Evolutionary conservation across 2,797 vertebrate genomes (phyloP), one percentile per base, ranked within the genome.

Genomic region (Chaenodraco wilsoni): DNA sequence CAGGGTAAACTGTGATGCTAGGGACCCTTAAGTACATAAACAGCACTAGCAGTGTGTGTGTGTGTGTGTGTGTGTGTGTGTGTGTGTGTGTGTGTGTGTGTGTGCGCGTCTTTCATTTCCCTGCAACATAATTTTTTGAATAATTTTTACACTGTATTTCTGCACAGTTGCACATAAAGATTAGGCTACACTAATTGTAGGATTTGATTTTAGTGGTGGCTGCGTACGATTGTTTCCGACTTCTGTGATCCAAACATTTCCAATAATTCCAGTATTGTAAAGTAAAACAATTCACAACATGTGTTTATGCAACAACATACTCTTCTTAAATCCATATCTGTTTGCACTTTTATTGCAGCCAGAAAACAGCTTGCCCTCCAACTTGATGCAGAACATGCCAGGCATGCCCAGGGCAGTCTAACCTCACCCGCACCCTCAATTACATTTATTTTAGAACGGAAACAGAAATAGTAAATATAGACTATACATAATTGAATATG

Each of bases 1-100:
- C 88, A 78, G 89, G 82, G 88, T 95, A 94, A 95, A 95, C 94
- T 93, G 94, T 95, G 93, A 94, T 92, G 91, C 85, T 78, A 86
- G 83, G 79, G 90, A 91, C 88, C 75, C 91, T 89, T 90, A 78
- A 92, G 89, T 88, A 94, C 88, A 94, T 91, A 95, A 94, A 94
- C 94, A 93, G 83, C 75, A 74, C 75, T 45, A 76, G 77, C 62
- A 56, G 85, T 74, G 49, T 66, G 69, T 72, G 59, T 59, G 51
- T 49, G 33, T 54, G 48, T 19, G 19, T 19, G 19, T 19, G 67
- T 19, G 19, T 19, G 19, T 19, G 19, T 19, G 40, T 62, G 60
- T 45, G 48, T 21, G 72, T 60, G 37, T 69, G 52, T 9, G 57
- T 27, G 54, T 14, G 65, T 63, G 8, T 37, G 7, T 37, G 7